Base-by-base conservation (phyloP, 1,140 invertebrate species). In the Hydropsyche tenuis region DNA sequence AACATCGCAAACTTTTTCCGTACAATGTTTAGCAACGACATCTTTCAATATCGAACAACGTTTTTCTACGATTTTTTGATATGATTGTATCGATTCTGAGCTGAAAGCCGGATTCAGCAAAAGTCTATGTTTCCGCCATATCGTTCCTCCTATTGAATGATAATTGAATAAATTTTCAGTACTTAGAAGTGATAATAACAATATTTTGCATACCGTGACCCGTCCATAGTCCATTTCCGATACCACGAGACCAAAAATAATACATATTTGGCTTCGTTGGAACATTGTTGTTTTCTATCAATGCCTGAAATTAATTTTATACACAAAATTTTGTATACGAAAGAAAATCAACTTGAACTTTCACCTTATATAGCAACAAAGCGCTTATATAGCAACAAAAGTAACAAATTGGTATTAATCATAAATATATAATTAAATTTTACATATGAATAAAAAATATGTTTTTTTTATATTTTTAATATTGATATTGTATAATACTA, bases 171-270 rank as follows among this genome's bases (percentile, higher is more conserved):
- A 37, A 65, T 65, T 43, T 65, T 4, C 3, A 1, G 20, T 14
- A 43, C 3, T 45, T 60, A 2, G 4, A 4, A n/a, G 56, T 27
- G 56, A 60, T 7, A 60, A 65, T 43, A 2, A 69, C 51, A 18
- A 18, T 25, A 69, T 18, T 18, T 18, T 45, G 5, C 23, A 25
- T 53, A 69, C 66, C 66, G 1, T 51, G 43, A 14, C 66, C 66
- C 22, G 66, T 69, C 46, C 30, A 69, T 14, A 69, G 27, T 69
- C 66, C 66, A 69, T 69, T 69, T 69, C 66, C 66, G 5, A 69
- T 48, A 1, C 45, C 66, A 2, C 37, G 18, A 18, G 66, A 69
- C 46, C 43, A 69, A 51, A 25, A 69, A 53, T 25, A 51, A 53
- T 69, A 53, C 18, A 53, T 43, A 9, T 51, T 27, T n/a, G 66